phyloP scores from a whole-genome alignment of 2,797 vertebrate species.

The Vultur gryphus region DNA sequence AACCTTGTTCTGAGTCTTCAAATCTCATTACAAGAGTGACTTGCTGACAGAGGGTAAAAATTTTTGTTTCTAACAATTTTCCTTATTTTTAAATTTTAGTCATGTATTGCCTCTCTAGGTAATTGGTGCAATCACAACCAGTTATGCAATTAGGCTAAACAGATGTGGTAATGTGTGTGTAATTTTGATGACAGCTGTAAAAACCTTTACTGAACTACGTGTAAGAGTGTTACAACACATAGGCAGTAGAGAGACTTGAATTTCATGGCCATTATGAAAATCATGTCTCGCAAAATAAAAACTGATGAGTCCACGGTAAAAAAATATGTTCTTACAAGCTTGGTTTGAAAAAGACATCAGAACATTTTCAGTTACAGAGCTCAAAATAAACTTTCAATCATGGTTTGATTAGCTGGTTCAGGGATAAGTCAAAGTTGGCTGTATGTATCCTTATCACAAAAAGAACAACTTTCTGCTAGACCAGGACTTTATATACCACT shows the following conservation, averaged over 20 bases:
- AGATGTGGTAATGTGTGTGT: neutral
- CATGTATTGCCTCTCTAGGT: neutral
- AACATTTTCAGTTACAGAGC: neutral
- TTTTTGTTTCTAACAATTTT: neutral
- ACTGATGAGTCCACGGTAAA: neutral
- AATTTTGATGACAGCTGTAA: conserved; percentile 22
- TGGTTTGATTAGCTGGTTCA: neutral
- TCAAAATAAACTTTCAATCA: conserved; percentile 25
- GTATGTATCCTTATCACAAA: neutral
- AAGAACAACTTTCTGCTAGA: neutral
- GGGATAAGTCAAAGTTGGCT: neutral
- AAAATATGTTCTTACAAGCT: neutral
- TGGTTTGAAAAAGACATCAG: conserved; percentile 19
- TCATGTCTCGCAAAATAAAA: neutral
- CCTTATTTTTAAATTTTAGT: neutral
- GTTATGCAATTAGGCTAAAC: conserved; percentile 19
- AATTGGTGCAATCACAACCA: neutral
- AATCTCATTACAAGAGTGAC: neutral
- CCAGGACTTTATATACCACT: neutral
- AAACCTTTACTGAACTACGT: neutral
- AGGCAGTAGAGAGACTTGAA: neutral
- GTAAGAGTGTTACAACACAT: neutral
- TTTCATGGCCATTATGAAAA: conserved; percentile 6
- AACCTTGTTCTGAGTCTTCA: neutral
- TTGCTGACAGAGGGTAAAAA: neutral